Percentiles rank a stretch among this genome's conserved stretches.
Conservation (phyloP, 2,797 vertebrate species). For the Onychomys leucogaster region DNA sequence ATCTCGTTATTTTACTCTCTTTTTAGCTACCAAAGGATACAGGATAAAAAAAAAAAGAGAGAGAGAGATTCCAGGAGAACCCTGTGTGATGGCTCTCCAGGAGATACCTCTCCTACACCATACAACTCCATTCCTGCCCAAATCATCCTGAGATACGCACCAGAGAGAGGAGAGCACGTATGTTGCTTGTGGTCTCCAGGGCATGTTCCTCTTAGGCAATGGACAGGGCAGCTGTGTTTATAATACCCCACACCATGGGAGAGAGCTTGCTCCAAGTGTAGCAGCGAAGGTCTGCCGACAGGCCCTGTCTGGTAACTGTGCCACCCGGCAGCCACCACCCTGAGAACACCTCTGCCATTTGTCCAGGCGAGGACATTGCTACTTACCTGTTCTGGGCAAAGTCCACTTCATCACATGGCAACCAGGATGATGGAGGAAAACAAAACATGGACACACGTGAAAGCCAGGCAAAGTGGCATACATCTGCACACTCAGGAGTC, state of each 20-base stretch:
- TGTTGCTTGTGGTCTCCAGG: background rate
- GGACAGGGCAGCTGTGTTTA: background rate
- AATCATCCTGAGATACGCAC: background rate
- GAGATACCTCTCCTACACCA: background rate
- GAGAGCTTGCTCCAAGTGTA: background rate
- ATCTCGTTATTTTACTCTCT: background rate
- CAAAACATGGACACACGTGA: background rate
- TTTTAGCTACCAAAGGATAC: constrained; percentile 8
- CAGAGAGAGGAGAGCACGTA: background rate
- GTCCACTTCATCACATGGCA: background rate
- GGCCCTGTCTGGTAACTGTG: background rate
- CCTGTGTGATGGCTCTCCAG: background rate
- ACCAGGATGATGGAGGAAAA: background rate
- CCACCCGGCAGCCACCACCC: background rate
- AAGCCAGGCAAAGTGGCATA: background rate
- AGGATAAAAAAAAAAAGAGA: background rate
- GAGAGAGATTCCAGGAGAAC: background rate
- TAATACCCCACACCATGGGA: background rate
- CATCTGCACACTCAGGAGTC: background rate
- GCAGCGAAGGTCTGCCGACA: background rate
- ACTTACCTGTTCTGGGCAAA: background rate
- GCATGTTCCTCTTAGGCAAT: background rate
- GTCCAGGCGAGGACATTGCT: background rate
- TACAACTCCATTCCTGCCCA: background rate
- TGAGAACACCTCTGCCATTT: background rate